Percentiles rank a stretch among this genome's conserved stretches.
These are phyloP conservation scores for Phymastichus coffea DNA, from an alignment of 1,140 invertebrate species.

Conservation along the genomic window DNA sequence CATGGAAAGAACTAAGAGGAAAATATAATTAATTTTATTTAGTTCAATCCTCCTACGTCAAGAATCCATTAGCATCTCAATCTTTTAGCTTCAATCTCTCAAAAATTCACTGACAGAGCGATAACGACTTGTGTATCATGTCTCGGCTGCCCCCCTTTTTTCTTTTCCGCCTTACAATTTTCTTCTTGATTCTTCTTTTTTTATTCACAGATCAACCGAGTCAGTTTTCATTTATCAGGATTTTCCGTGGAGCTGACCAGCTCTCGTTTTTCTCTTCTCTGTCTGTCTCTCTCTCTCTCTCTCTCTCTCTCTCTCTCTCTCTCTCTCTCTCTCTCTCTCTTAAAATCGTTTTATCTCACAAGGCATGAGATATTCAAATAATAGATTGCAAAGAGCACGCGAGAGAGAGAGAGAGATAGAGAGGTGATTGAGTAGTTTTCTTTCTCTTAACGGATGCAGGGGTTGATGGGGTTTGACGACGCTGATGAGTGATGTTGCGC, in stretches of 20 bases:
- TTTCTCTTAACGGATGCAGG: not conserved
- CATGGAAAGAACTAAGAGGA: too few species aligned
- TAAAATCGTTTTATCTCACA: constrained; percentile 16
- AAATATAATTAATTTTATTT: too few species aligned
- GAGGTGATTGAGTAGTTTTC: constrained; percentile 15
- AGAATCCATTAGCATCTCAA: too few species aligned
- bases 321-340: constrained; percentile 15
- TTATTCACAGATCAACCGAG: not conserved
- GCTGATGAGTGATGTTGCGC: constrained; percentile 8
- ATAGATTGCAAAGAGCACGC: constrained; percentile 20
- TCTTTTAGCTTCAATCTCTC: too few species aligned
- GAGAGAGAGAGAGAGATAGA: too few species aligned
- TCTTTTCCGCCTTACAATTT: not conserved
- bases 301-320: constrained; percentile 19
- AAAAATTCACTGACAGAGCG: too few species aligned
- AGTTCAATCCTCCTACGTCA: too few species aligned
- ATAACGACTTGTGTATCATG: not conserved
- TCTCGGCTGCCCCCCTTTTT: not conserved
- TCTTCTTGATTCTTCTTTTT: not conserved
- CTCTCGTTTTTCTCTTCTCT: constrained; percentile 5
- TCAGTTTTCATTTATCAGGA: constrained; percentile 28
- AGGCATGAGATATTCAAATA: constrained; percentile 22
- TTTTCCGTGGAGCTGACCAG: constrained; percentile 21
- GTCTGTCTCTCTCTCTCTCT: not conserved
- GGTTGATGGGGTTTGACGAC: constrained; percentile 3